Conservation (phyloP, 2,888 invertebrate species). For the Liodrosophila aerea region DNA sequence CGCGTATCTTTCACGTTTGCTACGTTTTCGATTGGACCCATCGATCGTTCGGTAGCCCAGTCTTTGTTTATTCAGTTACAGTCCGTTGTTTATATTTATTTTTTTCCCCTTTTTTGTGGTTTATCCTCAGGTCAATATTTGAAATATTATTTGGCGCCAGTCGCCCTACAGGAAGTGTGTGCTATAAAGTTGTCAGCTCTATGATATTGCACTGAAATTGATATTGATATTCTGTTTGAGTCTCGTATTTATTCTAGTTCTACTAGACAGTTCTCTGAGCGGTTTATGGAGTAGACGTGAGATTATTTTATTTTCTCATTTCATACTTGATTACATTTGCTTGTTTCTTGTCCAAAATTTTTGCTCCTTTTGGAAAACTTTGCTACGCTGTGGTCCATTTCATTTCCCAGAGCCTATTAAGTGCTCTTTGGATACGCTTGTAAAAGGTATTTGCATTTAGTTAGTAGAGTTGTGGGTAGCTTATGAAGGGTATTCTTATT, state of each 20-base stretch:
- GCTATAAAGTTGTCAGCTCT: slow-evolving; percentile 46
- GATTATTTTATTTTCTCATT: slow-evolving; percentile 7
- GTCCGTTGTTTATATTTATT: slow-evolving; percentile 30
- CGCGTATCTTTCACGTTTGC: slow-evolving; percentile 46
- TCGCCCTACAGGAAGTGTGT: slow-evolving; percentile 59
- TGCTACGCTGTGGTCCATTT: slow-evolving; percentile 15
- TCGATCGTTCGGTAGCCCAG: slow-evolving; percentile 67
- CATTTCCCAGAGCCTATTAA: slow-evolving; percentile 68
- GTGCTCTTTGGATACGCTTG: slow-evolving; percentile 6
- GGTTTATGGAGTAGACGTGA: slow-evolving; percentile 60
- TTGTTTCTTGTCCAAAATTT: neutral
- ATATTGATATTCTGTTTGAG: slow-evolving; percentile 28
- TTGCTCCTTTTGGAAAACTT: slow-evolving; percentile 22
- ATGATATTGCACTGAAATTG: slow-evolving; percentile 27
- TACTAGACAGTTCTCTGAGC: slow-evolving; percentile 25
- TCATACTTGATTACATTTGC: slow-evolving; percentile 10
- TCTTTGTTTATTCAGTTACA: slow-evolving; percentile 63
- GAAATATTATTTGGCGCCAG: slow-evolving; percentile 64
- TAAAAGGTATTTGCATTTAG: neutral
- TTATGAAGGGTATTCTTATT: no score
- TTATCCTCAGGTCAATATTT: slow-evolving; percentile 39
- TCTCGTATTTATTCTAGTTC: slow-evolving; percentile 15
- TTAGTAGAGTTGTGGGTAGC: no score
- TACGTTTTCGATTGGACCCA: slow-evolving; percentile 60
- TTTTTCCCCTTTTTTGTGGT: slow-evolving; percentile 11